Evolutionary conservation across 2,888 invertebrate genomes (phyloP), one percentile per base, ranked within the genome.

Genomic region (Apodemia duryi): DNA sequence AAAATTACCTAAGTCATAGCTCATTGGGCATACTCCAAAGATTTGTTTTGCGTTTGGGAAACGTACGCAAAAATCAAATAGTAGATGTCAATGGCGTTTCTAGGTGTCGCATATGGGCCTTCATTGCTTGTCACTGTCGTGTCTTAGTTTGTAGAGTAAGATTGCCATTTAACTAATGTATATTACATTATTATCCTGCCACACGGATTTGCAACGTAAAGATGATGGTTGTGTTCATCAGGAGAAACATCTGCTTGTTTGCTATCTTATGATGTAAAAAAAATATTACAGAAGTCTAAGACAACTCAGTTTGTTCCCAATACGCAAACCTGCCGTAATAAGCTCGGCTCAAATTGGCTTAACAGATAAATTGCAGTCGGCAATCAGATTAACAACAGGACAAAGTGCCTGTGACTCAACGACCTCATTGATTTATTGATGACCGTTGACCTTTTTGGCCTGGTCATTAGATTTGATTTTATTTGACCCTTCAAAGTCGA

Each of bases 291-390:
- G 11, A 49, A 13, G 46, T 49, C 6, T 43, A 10, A 43, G 43
- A 49, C 6, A n/a, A 49, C n/a, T 49, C 49, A 46, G 46, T 46
- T 46, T 7, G 57, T 32, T 35, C 32, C 62, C 11, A 43, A 28
- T 29, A 32, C 21, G 54, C 49, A 49, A 57, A 1, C 52, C 54
- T 52, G 46, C 49, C 29, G 57, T 57, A 32, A 57, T 13, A 57
- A 51, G 61, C 43, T 29, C 49, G 61, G 64, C 29, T 11, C 51
- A 41, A 65, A 65, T 51, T 63, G 9, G 11, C 65, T 75, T 86
- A 88, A 89, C 82, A 81, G 88, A 85, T 86, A 89, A 90, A 90
- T 89, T 89, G 89, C 76, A 70, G 76, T 57, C 11, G 57, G 80
- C 85, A 84, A 85, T 85, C 80, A 79, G 69, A 71, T 75, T 81